Percentiles rank a stretch among this genome's conserved stretches.
These are phyloP conservation scores for Microctenopoma stevenorrisi DNA, from an alignment of 2,797 vertebrate species.

Conservation along the genomic window DNA sequence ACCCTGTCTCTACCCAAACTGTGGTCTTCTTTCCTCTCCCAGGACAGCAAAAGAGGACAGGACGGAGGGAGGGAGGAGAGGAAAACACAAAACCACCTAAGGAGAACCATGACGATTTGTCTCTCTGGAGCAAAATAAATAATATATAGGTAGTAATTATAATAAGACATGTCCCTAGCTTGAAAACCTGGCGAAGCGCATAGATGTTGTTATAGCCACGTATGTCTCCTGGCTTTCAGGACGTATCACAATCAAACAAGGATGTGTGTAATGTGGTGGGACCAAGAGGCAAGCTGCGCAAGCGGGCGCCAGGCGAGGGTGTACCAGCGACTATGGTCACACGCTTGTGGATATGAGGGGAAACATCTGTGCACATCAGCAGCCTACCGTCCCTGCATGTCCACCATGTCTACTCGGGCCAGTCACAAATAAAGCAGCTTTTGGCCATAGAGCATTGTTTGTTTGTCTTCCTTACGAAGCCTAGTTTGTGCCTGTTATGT, in stretches of 20 bases:
- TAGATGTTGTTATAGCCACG: slow-evolving; percentile 82
- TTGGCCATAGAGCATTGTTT: slow-evolving; percentile 34
- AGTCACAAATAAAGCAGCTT: slow-evolving; percentile 44
- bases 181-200: slow-evolving; percentile 83
- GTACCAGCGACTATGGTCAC: slow-evolving; percentile 72
- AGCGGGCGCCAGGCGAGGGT: slow-evolving; percentile 55
- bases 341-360: slow-evolving; percentile 75
- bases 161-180: slow-evolving; percentile 75
- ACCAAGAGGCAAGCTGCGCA: slow-evolving; percentile 67
- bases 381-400: slow-evolving; percentile 53
- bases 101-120: slow-evolving; percentile 57
- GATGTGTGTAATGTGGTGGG: slow-evolving; percentile 57
- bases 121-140: slow-evolving; percentile 65
- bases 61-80: slow-evolving; percentile 44
- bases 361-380: slow-evolving; percentile 80
- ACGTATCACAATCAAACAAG: slow-evolving; percentile 81
- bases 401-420: slow-evolving; percentile 60
- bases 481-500: slow-evolving; percentile 12
- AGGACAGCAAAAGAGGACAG: slow-evolving; percentile 56
- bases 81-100: slow-evolving; percentile 41
- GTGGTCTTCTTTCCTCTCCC: slow-evolving; percentile 39
- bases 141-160: slow-evolving; percentile 79
- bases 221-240: slow-evolving; percentile 82
- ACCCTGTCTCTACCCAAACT: slow-evolving; percentile 56
- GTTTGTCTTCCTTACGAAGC: slow-evolving; percentile 11